A percentile compares a stretch with the other conserved stretches of the same genome.
These are phyloP conservation scores for Agrotis exclamationis DNA, from an alignment of 2,888 invertebrate genomes.

Conservation along the genomic window DNA sequence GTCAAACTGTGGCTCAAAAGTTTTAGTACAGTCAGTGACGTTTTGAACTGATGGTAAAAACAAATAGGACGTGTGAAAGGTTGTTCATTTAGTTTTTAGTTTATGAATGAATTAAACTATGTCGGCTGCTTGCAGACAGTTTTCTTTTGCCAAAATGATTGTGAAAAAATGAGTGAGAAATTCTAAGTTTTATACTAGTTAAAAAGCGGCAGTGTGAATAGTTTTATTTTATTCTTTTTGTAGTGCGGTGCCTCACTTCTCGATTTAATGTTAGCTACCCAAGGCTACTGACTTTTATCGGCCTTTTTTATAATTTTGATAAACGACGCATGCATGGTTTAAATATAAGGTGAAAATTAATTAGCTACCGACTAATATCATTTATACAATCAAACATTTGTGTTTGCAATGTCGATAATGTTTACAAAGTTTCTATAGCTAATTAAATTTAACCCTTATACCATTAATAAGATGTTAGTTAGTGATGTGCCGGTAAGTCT, in stretches of 20 bases:
- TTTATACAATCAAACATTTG: too few relatives aligned
- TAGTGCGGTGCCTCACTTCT: constrained; percentile 59
- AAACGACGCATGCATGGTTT: constrained; percentile 41
- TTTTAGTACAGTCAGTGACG: constrained; percentile 25
- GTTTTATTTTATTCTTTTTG: constrained; percentile 33
- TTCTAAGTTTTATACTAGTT: constrained; percentile 17
- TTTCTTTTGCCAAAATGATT: constrained; percentile 40
- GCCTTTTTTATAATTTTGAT: constrained; percentile 47
- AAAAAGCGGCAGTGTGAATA: constrained; percentile 31
- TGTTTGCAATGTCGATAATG: too few relatives aligned
- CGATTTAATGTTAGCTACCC: constrained; percentile 43
- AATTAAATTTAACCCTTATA: constrained; percentile 2
- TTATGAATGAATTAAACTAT: constrained; percentile 56
- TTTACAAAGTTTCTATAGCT: neutral
- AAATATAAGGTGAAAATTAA: neutral
- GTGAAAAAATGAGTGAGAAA: constrained; percentile 27
- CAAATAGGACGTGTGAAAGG: constrained; percentile 22
- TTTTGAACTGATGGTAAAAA: constrained; percentile 28
- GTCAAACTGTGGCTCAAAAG: constrained; percentile 27
- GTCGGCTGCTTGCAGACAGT: constrained; percentile 44
- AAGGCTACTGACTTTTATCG: constrained; percentile 43
- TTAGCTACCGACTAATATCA: too few relatives aligned
- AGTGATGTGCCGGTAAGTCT: constrained; percentile 39
- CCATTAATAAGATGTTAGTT: constrained; percentile 25
- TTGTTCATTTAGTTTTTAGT: constrained; percentile 58